Conservation (phyloP, 2,888 invertebrate genomes). For the Chelonus formosanus region DNA sequence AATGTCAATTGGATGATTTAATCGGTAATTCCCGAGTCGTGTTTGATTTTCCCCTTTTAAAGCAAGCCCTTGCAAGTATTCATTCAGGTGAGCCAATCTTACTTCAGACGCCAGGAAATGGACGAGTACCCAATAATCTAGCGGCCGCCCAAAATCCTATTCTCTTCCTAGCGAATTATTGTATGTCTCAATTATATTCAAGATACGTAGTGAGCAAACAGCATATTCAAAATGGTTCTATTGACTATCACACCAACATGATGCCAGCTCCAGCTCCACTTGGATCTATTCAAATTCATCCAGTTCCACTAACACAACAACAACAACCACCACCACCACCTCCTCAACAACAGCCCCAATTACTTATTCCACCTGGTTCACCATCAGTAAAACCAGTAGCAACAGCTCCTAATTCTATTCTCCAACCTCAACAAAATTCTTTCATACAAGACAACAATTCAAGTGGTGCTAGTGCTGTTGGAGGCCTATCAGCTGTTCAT, state of each 20-base stretch:
- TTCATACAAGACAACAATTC: constrained; percentile 53
- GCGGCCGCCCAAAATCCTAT: constrained; percentile 73
- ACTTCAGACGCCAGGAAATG: constrained; percentile 52
- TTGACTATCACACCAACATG: constrained; percentile 59
- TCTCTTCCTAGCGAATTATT: constrained; percentile 79
- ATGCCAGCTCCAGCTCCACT: constrained; percentile 59
- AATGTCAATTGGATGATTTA: constrained; percentile 76
- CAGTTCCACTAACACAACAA: constrained; percentile 44
- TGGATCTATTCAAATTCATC: constrained; percentile 54
- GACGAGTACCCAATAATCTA: constrained; percentile 53
- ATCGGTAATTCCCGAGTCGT: constrained; percentile 74
- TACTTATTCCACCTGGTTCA: constrained; percentile 60
- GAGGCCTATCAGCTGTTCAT: constrained; percentile 61
- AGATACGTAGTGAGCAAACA: constrained; percentile 72
- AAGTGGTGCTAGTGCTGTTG: constrained; percentile 38
- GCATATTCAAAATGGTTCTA: constrained; percentile 67
- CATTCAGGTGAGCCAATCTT: constrained; percentile 69
- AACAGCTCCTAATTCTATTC: constrained; percentile 51
- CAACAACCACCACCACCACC: constrained; percentile 34
- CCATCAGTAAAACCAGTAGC: constrained; percentile 56
- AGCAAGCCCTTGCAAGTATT: constrained; percentile 73
- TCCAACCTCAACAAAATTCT: constrained; percentile 57
- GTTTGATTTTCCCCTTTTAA: constrained; percentile 74
- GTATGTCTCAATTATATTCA: constrained; percentile 77
- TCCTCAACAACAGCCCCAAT: constrained; percentile 45